A percentile compares a stretch with the other conserved stretches of the same genome.
These are phyloP conservation scores for Psammodynastes pulverulentus DNA, from an alignment of 2,113 vertebrate species.

Conservation along the genomic window DNA sequence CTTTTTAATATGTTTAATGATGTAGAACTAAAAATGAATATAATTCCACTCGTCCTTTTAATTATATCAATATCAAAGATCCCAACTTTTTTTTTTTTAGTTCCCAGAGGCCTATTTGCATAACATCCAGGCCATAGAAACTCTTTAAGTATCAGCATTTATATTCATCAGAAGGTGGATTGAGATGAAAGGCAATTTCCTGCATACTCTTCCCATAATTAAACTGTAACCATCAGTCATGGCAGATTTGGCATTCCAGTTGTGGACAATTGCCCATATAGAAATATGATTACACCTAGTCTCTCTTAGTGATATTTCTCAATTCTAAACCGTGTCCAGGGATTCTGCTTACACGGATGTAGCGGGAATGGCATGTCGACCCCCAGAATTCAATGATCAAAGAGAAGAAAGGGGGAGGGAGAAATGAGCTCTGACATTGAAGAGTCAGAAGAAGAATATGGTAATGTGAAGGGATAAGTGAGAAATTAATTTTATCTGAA, in stretches of 20 bases:
- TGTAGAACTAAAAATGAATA: background rate
- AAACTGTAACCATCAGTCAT: background rate
- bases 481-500: background rate
- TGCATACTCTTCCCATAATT: background rate
- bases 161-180: background rate
- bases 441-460: background rate
- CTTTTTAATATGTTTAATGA: background rate
- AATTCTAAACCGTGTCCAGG: background rate
- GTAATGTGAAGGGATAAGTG: background rate
- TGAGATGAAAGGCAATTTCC: conserved; percentile 8
- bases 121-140: conserved; percentile 7
- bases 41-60: conserved; percentile 13
- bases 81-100: conserved; percentile 2
- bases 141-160: background rate
- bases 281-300: background rate
- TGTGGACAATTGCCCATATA: background rate
- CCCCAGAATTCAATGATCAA: background rate
- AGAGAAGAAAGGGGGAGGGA: background rate
- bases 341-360: background rate
- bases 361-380: conserved; percentile 4
- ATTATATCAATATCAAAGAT: conserved; percentile 6
- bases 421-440: background rate
- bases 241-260: background rate
- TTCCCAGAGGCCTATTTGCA: conserved; percentile 17
- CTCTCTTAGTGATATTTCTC: background rate